A percentile compares a stretch with the other conserved stretches of the same genome.
Evolutionary conservation across 2,113 vertebrate species (phyloP).

Genomic region (Jaculus jaculus): DNA sequence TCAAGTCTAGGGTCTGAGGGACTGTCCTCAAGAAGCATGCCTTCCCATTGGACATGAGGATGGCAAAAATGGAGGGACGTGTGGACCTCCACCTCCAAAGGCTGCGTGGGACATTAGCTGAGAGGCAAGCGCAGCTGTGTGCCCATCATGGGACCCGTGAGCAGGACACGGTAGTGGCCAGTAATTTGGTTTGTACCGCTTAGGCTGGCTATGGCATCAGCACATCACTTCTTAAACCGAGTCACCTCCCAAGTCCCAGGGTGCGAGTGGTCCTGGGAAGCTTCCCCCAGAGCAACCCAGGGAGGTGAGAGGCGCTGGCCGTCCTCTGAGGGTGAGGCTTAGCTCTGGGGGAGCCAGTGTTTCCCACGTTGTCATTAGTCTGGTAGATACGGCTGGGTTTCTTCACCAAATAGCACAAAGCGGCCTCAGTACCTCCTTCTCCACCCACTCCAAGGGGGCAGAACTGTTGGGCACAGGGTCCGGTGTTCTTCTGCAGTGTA

Average conservation of each 20-base stretch:
- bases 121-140: not conserved
- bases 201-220: not conserved
- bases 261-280: too few species aligned
- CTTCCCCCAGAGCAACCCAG: not conserved
- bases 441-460: not conserved
- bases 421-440: not conserved
- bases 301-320: not conserved
- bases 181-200: rapidly evolving
- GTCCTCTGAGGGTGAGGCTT: not conserved
- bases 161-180: rapidly evolving
- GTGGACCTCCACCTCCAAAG: not conserved
- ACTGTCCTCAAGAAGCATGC: not conserved
- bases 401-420: not conserved
- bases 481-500: not conserved
- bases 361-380: not conserved
- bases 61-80: not conserved
- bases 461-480: not conserved
- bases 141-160: not conserved
- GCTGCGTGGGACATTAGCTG: not conserved
- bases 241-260: not conserved
- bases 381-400: rapidly evolving
- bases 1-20: not conserved
- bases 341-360: not conserved
- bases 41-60: not conserved
- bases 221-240: not conserved